Evolutionary conservation across 2,888 invertebrate species (phyloP).

Genomic region (Agrenia bidenticulata): DNA sequence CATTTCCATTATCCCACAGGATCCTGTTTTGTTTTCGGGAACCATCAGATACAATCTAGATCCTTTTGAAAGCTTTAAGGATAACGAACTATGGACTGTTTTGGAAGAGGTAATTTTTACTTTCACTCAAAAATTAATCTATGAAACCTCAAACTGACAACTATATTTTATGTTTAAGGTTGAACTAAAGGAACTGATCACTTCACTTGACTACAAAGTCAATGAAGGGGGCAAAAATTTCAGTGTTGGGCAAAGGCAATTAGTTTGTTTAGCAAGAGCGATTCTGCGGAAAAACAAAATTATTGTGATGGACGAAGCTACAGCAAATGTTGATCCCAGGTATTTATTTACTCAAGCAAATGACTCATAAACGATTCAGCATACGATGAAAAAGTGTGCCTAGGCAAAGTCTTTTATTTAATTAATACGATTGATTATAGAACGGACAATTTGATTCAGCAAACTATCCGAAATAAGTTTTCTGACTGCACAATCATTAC

Average conservation of each 20-base stretch:
- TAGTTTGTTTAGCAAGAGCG: slow-evolving; percentile 42
- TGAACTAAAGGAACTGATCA: slow-evolving; percentile 34
- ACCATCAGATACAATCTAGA: slow-evolving; percentile 85
- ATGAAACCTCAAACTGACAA: neutral
- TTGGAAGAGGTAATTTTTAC: slow-evolving; percentile 70
- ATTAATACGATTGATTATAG: slow-evolving; percentile 56
- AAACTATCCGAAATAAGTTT: slow-evolving; percentile 76
- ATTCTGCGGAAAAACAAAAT: slow-evolving; percentile 38
- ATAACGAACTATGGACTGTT: slow-evolving; percentile 79
- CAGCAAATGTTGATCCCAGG: slow-evolving; percentile 35
- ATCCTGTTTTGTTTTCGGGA: slow-evolving; percentile 84
- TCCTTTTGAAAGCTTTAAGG: slow-evolving; percentile 79
- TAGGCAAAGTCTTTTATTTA: neutral
- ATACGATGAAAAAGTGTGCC: neutral
- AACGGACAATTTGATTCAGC: slow-evolving; percentile 83
- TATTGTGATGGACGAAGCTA: slow-evolving; percentile 42
- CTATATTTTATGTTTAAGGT: slow-evolving; percentile 24
- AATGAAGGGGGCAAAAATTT: slow-evolving; percentile 35
- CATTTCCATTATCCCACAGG: slow-evolving; percentile 91
- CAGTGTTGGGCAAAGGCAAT: slow-evolving; percentile 37
- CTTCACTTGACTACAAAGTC: slow-evolving; percentile 33
- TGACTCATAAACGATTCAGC: slow-evolving; percentile 4
- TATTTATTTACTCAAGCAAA: too few species aligned
- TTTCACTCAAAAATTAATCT: neutral
- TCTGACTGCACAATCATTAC: slow-evolving; percentile 81